Evolutionary conservation across 2,113 vertebrate species (phyloP).

Genomic region (Nicator chloris): DNA sequence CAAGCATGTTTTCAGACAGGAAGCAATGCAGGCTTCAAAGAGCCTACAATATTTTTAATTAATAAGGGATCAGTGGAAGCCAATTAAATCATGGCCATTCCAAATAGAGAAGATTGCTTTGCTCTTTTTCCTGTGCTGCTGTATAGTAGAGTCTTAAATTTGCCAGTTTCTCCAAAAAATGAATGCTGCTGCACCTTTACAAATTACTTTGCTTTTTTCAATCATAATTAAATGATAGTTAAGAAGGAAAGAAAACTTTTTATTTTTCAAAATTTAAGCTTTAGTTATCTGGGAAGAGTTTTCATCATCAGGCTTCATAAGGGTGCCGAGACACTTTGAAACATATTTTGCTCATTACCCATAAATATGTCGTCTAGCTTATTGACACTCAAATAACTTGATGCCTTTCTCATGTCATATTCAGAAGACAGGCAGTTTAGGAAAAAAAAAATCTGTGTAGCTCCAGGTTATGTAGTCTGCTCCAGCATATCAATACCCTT

Average conservation of each 20-base stretch:
- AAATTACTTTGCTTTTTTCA: background rate
- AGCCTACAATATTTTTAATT: constrained; percentile 33
- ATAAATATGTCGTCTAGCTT: background rate
- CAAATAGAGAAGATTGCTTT: background rate
- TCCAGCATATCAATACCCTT: background rate
- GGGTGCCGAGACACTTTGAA: background rate
- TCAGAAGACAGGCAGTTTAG: background rate
- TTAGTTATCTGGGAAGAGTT: background rate
- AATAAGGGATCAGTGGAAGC: constrained; percentile 34
- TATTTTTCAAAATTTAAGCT: background rate
- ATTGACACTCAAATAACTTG: background rate
- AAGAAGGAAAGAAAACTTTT: background rate
- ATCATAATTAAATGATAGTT: background rate
- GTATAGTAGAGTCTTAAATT: background rate
- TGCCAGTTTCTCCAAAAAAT: background rate
- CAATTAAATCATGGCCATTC: constrained; percentile 22
- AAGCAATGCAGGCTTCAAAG: constrained; percentile 28
- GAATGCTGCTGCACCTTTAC: rapidly evolving
- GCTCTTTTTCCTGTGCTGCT: background rate
- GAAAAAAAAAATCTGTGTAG: background rate
- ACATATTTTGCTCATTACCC: background rate
- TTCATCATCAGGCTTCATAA: background rate
- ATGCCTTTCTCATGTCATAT: background rate
- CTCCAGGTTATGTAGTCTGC: background rate
- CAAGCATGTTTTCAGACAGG: background rate